Evolutionary conservation across 2,888 invertebrate species (phyloP), one percentile per base, ranked within the genome.

Genomic region (Tenthredo livida): DNA sequence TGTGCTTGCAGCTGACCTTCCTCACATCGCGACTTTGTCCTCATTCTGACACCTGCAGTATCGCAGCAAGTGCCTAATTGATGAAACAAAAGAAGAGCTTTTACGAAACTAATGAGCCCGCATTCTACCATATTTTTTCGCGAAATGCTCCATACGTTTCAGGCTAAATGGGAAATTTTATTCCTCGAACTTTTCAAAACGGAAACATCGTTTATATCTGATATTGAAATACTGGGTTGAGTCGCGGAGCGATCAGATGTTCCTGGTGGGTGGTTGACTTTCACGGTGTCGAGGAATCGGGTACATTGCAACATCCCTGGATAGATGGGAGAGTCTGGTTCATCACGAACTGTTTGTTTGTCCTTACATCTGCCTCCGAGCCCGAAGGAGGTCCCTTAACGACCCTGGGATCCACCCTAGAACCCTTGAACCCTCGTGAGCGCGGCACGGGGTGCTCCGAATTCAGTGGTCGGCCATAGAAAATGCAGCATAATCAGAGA

Each of bases 291-390:
- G 9, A 37, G 80, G 47, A 83, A 83, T 67, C 83, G 83, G 50
- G 83, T 67, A 83, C 47, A 70, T 70, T 65, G 50, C 83, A 50
- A 67, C 83, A 83, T 67, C 47, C 43, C 33, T 10, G 47, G 61
- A 29, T 29, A 83, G 47, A 83, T 21, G 15, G 21, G 37, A 50
- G 58, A 86, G 77, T 84, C 88, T 88, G 87, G 87, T 90, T 90
- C 90, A 89, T 90, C 89, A 90, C 89, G 87, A 85, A 86, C 85
- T 87, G 89, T 90, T 90, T 89, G 88, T 91, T 91, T 90, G 89
- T 90, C 90, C 88, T 89, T 88, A 88, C 88, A 90, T 90, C 90
- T 88, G 89, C 47, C 83, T 87, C 89, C 88, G 87, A 89, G 86
- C 88, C 87, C 80, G 80, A 54, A 80, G 88, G 86, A 88, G 89